These are phyloP conservation scores for Drosophila anomelani DNA, from an alignment of 2,888 invertebrate genomes.

Conservation along the genomic window DNA sequence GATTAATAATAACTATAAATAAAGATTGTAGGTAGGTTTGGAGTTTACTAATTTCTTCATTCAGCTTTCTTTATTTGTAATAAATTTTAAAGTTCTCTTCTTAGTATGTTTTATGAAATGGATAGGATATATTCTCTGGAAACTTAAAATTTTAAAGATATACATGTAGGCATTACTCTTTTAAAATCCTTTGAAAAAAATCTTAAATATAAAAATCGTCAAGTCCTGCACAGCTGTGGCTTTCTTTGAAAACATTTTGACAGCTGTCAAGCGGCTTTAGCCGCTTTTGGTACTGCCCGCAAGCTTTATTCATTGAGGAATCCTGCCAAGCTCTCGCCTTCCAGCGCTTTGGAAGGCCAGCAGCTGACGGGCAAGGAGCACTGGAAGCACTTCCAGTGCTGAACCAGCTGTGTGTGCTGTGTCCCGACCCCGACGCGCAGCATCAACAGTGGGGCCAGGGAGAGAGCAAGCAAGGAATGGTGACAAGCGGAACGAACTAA, in stretches of 20 bases:
- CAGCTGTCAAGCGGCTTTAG: constrained; percentile 23
- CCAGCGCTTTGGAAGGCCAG: constrained; percentile 29
- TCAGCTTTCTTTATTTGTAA: background rate
- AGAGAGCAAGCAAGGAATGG: background rate
- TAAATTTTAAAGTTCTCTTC: background rate
- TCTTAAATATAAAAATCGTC: background rate
- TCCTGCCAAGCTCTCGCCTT: constrained; percentile 21
- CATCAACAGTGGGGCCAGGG: constrained; percentile 20
- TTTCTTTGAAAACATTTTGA: constrained; percentile 4
- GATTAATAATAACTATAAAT: background rate
- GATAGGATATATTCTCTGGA: too few species aligned
- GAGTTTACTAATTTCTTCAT: background rate
- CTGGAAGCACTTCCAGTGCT: constrained; percentile 26
- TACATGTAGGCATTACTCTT: background rate
- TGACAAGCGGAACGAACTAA: constrained; percentile 1
- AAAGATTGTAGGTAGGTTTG: background rate
- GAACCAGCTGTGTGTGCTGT: constrained; percentile 23
- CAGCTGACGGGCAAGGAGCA: constrained; percentile 27
- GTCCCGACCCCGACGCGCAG: constrained; percentile 17
- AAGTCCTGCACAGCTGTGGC: background rate
- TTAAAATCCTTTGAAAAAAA: background rate
- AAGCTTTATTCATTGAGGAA: constrained; percentile 44
- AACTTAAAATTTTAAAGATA: background rate
- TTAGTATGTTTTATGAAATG: background rate
- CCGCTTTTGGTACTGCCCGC: background rate